phyloP scores from a whole-genome alignment of 2,888 invertebrate species.

The Nymphalis polychloros region DNA sequence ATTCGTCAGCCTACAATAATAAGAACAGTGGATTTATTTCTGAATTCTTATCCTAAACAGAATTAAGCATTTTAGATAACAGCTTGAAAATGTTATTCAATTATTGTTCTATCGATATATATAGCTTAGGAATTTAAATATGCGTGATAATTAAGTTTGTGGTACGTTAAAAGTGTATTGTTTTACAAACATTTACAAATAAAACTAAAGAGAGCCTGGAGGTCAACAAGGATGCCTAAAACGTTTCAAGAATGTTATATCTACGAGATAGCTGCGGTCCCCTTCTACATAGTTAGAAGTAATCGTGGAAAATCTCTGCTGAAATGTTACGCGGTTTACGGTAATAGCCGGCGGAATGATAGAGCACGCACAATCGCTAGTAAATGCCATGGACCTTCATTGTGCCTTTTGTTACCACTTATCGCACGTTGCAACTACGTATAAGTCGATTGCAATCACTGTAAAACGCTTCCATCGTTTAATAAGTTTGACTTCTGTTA shows the following conservation, averaged over 20 bases:
- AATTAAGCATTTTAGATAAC: too few species aligned
- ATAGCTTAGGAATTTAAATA: too few species aligned
- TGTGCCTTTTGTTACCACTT: slow-evolving; percentile 25
- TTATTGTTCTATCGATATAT: too few species aligned
- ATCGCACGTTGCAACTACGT: slow-evolving; percentile 19
- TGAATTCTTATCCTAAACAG: too few species aligned
- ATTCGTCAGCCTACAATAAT: too few species aligned
- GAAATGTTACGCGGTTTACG: slow-evolving; percentile 60
- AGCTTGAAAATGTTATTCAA: too few species aligned
- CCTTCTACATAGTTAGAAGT: slow-evolving; percentile 27
- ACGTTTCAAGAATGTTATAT: neutral
- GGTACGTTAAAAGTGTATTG: too few species aligned
- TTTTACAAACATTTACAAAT: too few species aligned
- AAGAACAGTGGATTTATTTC: too few species aligned
- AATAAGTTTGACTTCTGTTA: neutral
- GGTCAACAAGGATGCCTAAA: neutral
- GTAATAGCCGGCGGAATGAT: slow-evolving; percentile 62
- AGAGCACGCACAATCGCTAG: slow-evolving; percentile 68
- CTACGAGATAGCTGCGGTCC: neutral
- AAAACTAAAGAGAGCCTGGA: too few species aligned
- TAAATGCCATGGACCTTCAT: slow-evolving; percentile 43
- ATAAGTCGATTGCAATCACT: slow-evolving; percentile 7
- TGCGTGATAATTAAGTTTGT: too few species aligned
- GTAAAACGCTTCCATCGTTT: neutral
- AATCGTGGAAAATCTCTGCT: slow-evolving; percentile 51